A percentile compares a stretch with the other conserved stretches of the same genome.
phyloP scores from a whole-genome alignment of 2,797 vertebrate genomes.

The Cichlasoma orientale region DNA sequence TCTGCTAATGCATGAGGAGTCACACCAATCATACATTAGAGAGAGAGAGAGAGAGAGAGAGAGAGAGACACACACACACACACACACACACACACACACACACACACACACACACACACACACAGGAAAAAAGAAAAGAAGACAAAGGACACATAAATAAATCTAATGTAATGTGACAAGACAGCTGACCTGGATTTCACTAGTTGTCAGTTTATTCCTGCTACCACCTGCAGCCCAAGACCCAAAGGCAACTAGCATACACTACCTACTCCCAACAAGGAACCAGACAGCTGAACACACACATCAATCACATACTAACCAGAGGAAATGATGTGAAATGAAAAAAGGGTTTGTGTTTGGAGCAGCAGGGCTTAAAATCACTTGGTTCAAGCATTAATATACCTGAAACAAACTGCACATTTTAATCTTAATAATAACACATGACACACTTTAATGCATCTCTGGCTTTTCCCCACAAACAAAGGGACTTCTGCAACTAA shows the following conservation, averaged over 20 bases:
- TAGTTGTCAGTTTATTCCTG: conserved; percentile 49
- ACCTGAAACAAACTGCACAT: background rate
- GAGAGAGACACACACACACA: background rate
- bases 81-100: background rate
- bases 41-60: background rate
- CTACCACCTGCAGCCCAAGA: conserved; percentile 41
- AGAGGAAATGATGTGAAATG: background rate
- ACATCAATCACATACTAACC: background rate
- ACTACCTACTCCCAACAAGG: conserved; percentile 9
- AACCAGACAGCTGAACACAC: conserved; percentile 6
- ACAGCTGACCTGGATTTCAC: conserved; percentile 72
- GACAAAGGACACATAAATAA: conserved; percentile 41
- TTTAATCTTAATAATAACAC: background rate
- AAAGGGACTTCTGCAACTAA: background rate
- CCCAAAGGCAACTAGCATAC: conserved; percentile 29
- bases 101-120: too few relatives aligned
- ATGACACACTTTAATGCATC: background rate
- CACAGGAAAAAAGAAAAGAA: background rate
- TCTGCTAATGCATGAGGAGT: conserved; percentile 19
- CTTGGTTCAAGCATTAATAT: background rate
- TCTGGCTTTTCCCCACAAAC: background rate
- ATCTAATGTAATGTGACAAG: conserved; percentile 52
- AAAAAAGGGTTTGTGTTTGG: background rate
- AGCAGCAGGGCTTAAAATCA: conserved; percentile 1
- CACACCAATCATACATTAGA: conserved; percentile 28